phyloP scores from a whole-genome alignment of 2,888 invertebrate species.

The Monoplex corrugatus region DNA sequence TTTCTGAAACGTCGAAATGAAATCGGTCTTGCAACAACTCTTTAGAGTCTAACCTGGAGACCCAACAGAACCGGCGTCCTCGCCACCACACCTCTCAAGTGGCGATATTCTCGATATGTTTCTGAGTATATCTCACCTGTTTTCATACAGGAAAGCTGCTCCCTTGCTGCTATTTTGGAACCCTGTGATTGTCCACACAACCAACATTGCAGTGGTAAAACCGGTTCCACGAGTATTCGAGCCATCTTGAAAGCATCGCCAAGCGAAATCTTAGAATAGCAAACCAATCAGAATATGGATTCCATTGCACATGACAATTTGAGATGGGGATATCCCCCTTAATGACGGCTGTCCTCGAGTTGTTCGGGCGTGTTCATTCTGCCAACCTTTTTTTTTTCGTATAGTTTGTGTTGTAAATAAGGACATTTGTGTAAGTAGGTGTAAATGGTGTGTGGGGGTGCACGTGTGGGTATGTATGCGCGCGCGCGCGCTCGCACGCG shows the following conservation, averaged over 20 bases:
- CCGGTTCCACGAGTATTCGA: constrained; percentile 57
- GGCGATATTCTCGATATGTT: constrained; percentile 47
- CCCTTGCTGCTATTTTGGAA: constrained; percentile 57
- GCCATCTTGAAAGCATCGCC: constrained; percentile 60
- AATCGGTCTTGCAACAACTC: neutral
- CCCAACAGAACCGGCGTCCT: constrained; percentile 36
- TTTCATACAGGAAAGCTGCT: constrained; percentile 57
- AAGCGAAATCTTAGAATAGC: constrained; percentile 55
- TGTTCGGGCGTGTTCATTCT: neutral
- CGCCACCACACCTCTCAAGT: constrained; percentile 59
- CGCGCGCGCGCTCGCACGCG: neutral
- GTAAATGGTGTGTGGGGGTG: neutral
- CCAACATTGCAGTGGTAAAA: constrained; percentile 56
- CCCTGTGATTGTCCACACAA: constrained; percentile 47
- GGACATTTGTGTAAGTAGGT: neutral
- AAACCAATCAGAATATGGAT: constrained; percentile 54
- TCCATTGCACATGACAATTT: neutral
- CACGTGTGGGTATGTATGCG: neutral
- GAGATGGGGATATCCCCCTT: neutral
- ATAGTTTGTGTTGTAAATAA: too few species aligned
- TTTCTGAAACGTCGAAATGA: neutral
- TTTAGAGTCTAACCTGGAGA: neutral
- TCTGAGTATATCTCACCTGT: constrained; percentile 45
- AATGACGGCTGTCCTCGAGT: neutral
- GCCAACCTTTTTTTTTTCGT: neutral